These are phyloP conservation scores for Dryococelus australis DNA, from an alignment of 2,888 invertebrate genomes.

Conservation along the genomic window DNA sequence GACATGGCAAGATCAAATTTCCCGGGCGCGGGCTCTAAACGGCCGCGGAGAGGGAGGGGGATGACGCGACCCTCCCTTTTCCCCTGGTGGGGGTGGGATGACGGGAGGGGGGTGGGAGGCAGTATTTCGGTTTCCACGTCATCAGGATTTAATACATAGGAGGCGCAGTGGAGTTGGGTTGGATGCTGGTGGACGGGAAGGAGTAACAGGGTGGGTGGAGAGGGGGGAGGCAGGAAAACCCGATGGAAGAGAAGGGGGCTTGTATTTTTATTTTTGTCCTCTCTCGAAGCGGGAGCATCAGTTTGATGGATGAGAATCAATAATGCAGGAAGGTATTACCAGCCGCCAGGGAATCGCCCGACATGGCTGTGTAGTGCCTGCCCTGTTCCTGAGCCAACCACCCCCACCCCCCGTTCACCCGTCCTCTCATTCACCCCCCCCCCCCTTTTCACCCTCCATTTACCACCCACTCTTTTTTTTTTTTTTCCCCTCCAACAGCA, in stretches of 20 bases:
- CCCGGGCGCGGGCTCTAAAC: background rate
- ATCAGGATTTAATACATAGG: constrained; percentile 38
- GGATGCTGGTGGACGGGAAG: background rate
- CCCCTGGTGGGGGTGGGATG: background rate
- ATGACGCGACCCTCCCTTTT: background rate
- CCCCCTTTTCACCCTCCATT: background rate
- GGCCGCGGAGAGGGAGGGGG: background rate
- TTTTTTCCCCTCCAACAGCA: background rate
- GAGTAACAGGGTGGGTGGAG: background rate
- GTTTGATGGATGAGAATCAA: constrained; percentile 45
- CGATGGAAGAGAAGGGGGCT: constrained; percentile 27
- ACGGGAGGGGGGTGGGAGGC: constrained; percentile 18
- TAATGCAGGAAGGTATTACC: constrained; percentile 43
- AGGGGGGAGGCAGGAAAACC: constrained; percentile 11
- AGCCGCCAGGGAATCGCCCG: constrained; percentile 38
- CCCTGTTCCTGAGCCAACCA: background rate
- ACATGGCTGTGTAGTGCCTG: background rate
- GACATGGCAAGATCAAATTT: background rate
- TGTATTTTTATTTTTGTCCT: constrained; percentile 22
- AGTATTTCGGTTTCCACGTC: constrained; percentile 41
- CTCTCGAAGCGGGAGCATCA: constrained; percentile 32
- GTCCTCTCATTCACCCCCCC: too few species aligned
- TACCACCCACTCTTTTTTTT: background rate
- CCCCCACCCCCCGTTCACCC: too few species aligned
- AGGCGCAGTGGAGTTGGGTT: background rate